phyloP scores from a whole-genome alignment of 2,113 vertebrate genomes.

The Hippotragus niger region DNA sequence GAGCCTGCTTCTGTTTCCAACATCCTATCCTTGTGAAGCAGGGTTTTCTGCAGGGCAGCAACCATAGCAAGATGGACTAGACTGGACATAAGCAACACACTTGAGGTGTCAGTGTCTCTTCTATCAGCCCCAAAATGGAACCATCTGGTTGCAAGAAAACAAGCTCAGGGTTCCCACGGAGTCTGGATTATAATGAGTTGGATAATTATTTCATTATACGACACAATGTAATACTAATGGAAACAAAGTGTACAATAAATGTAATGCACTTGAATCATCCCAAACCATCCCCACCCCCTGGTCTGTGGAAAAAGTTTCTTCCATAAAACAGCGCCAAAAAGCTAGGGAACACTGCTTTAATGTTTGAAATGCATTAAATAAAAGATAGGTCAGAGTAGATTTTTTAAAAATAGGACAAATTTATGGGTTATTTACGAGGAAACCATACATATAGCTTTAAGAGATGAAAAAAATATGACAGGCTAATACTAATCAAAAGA shows the following conservation, averaged over 20 bases:
- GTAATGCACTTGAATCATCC: background rate
- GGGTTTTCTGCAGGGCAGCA: background rate
- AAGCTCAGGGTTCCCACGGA: background rate
- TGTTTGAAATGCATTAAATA: background rate
- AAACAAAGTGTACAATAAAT: background rate
- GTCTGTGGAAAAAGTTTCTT: background rate
- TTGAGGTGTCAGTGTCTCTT: background rate
- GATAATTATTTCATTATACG: background rate
- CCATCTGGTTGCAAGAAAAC: background rate
- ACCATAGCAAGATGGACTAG: background rate
- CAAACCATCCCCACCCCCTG: background rate
- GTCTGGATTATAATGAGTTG: background rate
- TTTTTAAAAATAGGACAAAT: background rate
- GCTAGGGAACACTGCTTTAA: background rate
- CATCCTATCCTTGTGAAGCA: background rate
- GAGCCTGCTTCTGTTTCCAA: background rate
- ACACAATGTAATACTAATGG: background rate
- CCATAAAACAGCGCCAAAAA: background rate
- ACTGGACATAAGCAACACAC: background rate
- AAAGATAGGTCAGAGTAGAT: background rate
- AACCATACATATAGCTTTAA: background rate
- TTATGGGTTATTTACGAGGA: background rate
- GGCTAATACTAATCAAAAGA: background rate
- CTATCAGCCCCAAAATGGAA: background rate
- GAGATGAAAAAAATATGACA: background rate